phyloP scores from a whole-genome alignment of 2,113 vertebrate genomes.

The Tragelaphus strepsiceros region DNA sequence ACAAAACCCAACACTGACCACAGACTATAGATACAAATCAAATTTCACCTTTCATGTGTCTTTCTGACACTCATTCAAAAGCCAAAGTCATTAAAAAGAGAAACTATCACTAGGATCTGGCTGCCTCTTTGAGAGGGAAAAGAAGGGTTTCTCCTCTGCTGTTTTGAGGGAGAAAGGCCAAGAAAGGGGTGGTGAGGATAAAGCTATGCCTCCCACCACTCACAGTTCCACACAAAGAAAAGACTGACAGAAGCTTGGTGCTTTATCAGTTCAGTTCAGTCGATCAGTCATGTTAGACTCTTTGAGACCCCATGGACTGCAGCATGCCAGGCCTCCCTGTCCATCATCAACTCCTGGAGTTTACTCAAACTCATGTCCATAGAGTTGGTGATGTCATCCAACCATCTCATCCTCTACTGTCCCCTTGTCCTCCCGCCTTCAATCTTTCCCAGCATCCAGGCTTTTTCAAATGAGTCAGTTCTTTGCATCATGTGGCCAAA shows the following conservation, averaged over 20 bases:
- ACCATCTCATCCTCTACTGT: not conserved
- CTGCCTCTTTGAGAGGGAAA: not conserved
- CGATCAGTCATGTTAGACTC: not conserved
- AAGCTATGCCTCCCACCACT: not conserved
- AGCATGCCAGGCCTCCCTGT: not conserved
- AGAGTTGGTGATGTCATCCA: not conserved
- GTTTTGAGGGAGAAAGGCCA: not conserved
- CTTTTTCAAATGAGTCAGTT: not conserved
- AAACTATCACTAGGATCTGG: not conserved
- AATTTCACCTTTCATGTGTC: not conserved
- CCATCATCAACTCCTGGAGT: not conserved
- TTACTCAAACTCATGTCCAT: not conserved
- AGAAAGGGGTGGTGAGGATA: not conserved
- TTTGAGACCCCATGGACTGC: fast-evolving
- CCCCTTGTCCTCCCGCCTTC: not conserved
- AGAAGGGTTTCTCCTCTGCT: not conserved
- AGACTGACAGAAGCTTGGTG: not conserved
- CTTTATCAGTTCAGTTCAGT: not conserved
- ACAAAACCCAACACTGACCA: not conserved
- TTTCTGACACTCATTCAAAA: not conserved
- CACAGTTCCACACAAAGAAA: not conserved
- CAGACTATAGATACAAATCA: not conserved
- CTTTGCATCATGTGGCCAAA: not conserved
- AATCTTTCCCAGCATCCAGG: not conserved
- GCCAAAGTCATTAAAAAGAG: not conserved